These are phyloP conservation scores for Tribolium castaneum DNA, from an alignment of 1,140 invertebrate genomes.

Conservation along the genomic window DNA sequence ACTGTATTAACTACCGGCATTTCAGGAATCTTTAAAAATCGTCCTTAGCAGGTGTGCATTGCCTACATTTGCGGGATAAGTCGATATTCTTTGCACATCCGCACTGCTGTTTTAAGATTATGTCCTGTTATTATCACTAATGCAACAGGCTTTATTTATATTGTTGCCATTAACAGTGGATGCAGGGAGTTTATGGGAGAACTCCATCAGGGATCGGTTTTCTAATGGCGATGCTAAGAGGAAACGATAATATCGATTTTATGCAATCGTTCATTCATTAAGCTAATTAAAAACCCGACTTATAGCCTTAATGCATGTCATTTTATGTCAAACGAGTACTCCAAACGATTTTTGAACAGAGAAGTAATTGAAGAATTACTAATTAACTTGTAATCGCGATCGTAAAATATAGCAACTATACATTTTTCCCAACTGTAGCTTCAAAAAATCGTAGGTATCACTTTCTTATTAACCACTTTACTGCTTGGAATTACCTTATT, in stretches of 20 bases:
- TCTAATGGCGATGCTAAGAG: slow-evolving; percentile 2
- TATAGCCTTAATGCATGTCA: not conserved
- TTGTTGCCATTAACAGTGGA: not conserved
- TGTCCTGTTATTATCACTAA: slow-evolving; percentile 29
- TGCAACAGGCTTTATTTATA: not conserved
- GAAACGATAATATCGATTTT: slow-evolving; percentile 23
- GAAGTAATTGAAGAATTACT: not conserved
- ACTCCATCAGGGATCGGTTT: not conserved
- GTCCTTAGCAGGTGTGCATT: slow-evolving; percentile 48
- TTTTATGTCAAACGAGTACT: not conserved
- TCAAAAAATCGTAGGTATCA: not conserved
- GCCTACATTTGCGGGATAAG: slow-evolving; percentile 36
- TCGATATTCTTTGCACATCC: slow-evolving; percentile 47
- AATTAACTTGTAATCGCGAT: not conserved
- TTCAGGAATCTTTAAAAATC: slow-evolving; percentile 52
- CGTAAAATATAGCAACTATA: not conserved
- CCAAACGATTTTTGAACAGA: not conserved
- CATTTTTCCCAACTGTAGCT: not conserved
- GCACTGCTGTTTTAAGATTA: slow-evolving; percentile 42
- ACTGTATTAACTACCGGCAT: slow-evolving; percentile 54
- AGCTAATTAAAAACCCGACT: slow-evolving; percentile 5
- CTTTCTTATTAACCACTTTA: not conserved
- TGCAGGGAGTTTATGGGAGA: slow-evolving; percentile 24
- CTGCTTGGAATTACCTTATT: not conserved
- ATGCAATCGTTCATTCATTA: slow-evolving; percentile 32